A percentile compares a stretch with the other conserved stretches of the same genome.
phyloP scores from a whole-genome alignment of 92 coral and sea anemone genomes.

The Actinostola sp. region DNA sequence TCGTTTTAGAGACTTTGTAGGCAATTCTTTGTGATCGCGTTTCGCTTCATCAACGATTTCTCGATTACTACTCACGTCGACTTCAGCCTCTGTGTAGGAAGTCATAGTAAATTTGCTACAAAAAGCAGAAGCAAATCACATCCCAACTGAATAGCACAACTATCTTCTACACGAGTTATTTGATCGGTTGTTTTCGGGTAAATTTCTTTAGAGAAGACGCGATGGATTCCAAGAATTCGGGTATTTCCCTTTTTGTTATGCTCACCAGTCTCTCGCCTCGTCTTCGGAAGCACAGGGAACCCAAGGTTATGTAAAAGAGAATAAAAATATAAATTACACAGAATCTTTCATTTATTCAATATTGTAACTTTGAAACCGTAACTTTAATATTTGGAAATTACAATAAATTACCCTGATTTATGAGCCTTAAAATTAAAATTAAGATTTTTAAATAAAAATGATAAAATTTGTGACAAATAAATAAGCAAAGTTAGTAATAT shows the following conservation, averaged over 20 bases:
- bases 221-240: conserved; percentile 1
- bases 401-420: no score
- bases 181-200: not conserved
- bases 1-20: not conserved
- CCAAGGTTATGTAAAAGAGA: no score
- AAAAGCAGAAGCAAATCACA: not conserved
- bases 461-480: no score
- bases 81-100: not conserved
- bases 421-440: no score
- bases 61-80: not conserved
- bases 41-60: not conserved
- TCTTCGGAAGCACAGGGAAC: not conserved
- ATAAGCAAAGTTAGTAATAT: no score
- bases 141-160: not conserved
- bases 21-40: not conserved
- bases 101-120: not conserved
- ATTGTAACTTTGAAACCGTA: no score
- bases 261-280: not conserved
- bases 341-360: no score
- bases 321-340: no score
- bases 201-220: not conserved
- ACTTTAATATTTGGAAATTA: no score
- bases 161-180: not conserved
- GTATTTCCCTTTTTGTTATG: not conserved
- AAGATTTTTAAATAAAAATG: no score